Evolutionary conservation across 37 sponge, comb jelly and placozoan genomes (phyloP).

Genomic region (Aplysina aerophoba): DNA sequence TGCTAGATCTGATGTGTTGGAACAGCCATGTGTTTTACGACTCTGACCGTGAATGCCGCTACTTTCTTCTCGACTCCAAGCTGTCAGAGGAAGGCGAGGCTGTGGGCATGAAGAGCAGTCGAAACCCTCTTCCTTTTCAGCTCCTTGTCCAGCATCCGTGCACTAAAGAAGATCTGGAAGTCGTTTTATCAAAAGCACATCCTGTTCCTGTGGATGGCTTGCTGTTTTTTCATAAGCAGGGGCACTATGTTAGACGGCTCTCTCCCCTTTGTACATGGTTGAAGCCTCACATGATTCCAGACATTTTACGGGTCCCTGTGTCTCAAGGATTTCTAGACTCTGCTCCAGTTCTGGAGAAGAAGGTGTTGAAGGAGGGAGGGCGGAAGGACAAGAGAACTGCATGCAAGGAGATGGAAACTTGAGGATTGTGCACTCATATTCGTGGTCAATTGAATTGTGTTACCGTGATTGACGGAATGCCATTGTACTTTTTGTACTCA

Average conservation of each 20-base stretch:
- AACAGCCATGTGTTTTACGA: conserved; percentile 80
- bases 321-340: conserved; percentile 63
- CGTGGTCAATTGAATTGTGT: no score
- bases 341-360: background rate
- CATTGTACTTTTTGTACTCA: no score
- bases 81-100: conserved; percentile 40
- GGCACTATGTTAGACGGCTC: conserved; percentile 61
- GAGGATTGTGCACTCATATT: no score
- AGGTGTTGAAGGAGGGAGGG: background rate
- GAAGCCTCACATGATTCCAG: conserved; percentile 78
- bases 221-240: conserved; percentile 90
- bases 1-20: conserved; percentile 96
- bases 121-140: conserved; percentile 69
- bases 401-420: no score
- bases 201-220: conserved; percentile 85
- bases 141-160: conserved; percentile 50
- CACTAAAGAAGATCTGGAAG: conserved; percentile 46
- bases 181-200: conserved; percentile 34
- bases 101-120: conserved; percentile 11
- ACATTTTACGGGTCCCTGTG: conserved; percentile 65
- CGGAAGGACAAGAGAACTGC: no score
- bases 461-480: no score
- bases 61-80: conserved; percentile 59
- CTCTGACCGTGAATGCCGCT: conserved; percentile 80
- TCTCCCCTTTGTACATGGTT: conserved; percentile 87